Conservation (phyloP, 2,113 vertebrate genomes). For the Centropristis striata region DNA sequence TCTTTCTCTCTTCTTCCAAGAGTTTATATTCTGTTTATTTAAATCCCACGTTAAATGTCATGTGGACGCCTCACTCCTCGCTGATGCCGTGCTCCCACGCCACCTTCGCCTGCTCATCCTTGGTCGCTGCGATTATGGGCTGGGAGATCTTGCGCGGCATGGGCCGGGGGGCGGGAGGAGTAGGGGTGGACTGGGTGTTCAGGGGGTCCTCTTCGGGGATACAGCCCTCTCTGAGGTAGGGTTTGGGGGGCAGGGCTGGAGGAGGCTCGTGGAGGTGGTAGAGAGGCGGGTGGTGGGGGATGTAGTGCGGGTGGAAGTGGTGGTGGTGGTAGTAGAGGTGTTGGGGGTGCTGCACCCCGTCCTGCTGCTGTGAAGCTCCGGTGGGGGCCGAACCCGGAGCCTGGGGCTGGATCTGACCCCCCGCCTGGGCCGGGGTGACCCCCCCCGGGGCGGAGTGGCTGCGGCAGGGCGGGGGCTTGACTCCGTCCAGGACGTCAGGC, state of each 20-base stretch:
- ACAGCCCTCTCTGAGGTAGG: constrained; percentile 92
- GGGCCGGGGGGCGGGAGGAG: constrained; percentile 77
- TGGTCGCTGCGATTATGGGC: constrained; percentile 85
- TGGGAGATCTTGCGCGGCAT: constrained; percentile 92
- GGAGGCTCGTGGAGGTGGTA: constrained; percentile 85
- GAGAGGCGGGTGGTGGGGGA: constrained; percentile 74
- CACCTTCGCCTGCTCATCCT: constrained; percentile 94
- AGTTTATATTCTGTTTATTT: neutral
- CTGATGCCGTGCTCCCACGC: constrained; percentile 93
- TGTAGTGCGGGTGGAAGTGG: constrained; percentile 75
- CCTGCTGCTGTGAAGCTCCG: constrained; percentile 45
- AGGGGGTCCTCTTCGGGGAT: constrained; percentile 89
- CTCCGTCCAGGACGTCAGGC: constrained; percentile 91
- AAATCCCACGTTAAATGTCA: neutral
- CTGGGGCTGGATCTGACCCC: constrained; percentile 37
- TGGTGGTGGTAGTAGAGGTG: constrained; percentile 82
- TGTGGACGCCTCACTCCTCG: constrained; percentile 84
- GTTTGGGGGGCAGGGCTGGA: constrained; percentile 92
- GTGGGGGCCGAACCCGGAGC: neutral
- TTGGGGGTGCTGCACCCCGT: constrained; percentile 65
- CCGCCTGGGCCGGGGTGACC: constrained; percentile 78
- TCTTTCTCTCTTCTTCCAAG: neutral
- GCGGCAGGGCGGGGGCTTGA: constrained; percentile 91
- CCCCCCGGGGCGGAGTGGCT: constrained; percentile 93
- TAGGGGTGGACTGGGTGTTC: constrained; percentile 42